phyloP scores from a whole-genome alignment of 2,113 vertebrate species.

The Cynopterus brachyotis region DNA sequence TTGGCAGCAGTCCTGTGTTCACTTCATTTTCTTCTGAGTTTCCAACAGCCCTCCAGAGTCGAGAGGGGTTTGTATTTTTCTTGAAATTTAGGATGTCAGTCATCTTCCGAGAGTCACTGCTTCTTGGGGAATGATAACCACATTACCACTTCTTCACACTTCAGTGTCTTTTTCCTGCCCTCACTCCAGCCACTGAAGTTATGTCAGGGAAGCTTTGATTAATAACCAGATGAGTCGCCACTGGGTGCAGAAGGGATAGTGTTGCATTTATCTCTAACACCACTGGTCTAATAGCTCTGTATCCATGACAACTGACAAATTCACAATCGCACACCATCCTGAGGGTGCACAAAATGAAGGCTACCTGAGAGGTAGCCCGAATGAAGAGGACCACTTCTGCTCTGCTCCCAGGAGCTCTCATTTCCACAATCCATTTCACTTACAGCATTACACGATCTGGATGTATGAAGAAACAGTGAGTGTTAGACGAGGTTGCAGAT shows the following conservation, averaged over 20 bases:
- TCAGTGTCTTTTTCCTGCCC: background rate
- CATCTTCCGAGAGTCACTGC: background rate
- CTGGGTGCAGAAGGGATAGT: background rate
- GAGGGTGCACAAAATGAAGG: background rate
- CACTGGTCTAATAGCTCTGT: background rate
- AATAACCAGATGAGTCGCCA: background rate
- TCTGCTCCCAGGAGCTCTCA: background rate
- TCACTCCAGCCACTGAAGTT: background rate
- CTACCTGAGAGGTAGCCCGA: background rate
- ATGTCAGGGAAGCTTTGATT: background rate
- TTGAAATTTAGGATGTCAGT: background rate
- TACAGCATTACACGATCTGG: background rate
- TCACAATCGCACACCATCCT: background rate
- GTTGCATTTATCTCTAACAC: background rate
- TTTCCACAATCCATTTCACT: background rate
- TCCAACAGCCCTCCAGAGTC: background rate
- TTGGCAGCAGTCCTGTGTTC: background rate
- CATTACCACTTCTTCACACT: background rate
- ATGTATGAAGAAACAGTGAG: background rate
- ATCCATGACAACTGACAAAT: no score
- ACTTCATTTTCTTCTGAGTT: conserved; percentile 40
- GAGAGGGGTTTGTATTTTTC: background rate
- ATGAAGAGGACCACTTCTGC: background rate
- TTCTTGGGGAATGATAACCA: background rate
- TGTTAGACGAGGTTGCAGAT: background rate